Conservation (phyloP, 1,140 invertebrate species). For the Pararge aegeria region DNA sequence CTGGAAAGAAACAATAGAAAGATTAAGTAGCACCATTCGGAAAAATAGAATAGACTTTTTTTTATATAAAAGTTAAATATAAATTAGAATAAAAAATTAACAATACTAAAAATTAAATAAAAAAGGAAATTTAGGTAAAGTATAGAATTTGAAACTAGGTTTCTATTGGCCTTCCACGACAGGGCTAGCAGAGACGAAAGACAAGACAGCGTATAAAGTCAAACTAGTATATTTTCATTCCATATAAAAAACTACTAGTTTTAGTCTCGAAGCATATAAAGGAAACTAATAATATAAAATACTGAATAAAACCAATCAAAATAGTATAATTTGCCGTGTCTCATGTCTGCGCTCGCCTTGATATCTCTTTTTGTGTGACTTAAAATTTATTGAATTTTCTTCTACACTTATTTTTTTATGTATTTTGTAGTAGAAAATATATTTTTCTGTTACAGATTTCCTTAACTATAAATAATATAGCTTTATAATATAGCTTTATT, state of each 20-base stretch:
- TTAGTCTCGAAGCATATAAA: too few species aligned
- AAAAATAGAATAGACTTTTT: slow-evolving; percentile 43
- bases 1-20: slow-evolving; percentile 57
- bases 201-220: slow-evolving; percentile 14
- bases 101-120: slow-evolving; percentile 39
- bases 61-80: slow-evolving; percentile 37
- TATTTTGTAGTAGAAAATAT: slow-evolving; percentile 51
- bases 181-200: slow-evolving; percentile 22
- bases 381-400: slow-evolving; percentile 31
- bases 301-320: too few species aligned
- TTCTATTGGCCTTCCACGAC: slow-evolving; percentile 38
- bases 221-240: slow-evolving; percentile 1
- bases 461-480: slow-evolving; percentile 25
- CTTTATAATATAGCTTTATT: too few species aligned
- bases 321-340: not conserved
- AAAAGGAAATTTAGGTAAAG: slow-evolving; percentile 27
- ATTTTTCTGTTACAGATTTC: slow-evolving; percentile 26
- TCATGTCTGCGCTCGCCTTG: not conserved
- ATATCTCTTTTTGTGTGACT: slow-evolving; percentile 6
- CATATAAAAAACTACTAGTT: not conserved
- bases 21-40: slow-evolving; percentile 66
- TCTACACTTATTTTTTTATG: slow-evolving; percentile 19
- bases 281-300: too few species aligned
- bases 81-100: slow-evolving; percentile 27
- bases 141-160: slow-evolving; percentile 41